Evolutionary conservation across 2,797 vertebrate genomes (phyloP), one percentile per base, ranked within the genome.

Genomic region (Octomys mimax): DNA sequence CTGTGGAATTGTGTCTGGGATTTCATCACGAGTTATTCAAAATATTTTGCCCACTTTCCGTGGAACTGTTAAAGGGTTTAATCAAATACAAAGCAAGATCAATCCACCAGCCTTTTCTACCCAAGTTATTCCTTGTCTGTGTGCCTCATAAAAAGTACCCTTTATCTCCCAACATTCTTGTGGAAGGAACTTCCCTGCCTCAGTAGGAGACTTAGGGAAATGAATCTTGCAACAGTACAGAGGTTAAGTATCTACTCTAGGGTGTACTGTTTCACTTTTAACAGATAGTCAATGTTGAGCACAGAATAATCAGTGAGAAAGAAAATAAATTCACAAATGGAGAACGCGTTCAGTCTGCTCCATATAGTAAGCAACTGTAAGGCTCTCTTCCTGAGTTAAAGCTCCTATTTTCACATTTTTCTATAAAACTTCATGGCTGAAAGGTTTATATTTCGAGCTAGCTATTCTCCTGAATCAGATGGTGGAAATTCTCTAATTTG

Each of bases 401-500:
- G 80, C 39, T 92, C 86, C 71, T 73, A 77, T 61, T 98, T 96
- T 92, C 95, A 79, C 42, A 61, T 92, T 96, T 92, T 97, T 96
- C 95, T 96, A 85, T 49, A 94, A 68, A 39, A 70, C 28, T 84
- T 96, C 59, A 49, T 28, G 82, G 49, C 79, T 33, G 49, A 96
- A 77, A 78, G 75, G 92, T 95, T 96, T 89, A 87, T 73, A 70
- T 88, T 89, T 89, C 93, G 97, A 98, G 89, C 87, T 96, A 96
- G 89, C 42, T 92, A 70, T 96, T 97, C 92, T 84, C 87, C 89
- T 62, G 92, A 97, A 88, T 96, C 90, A 96, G 95, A 31, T 93
- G 79, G 54, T 85, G 66, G 92, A 92, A 96, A 90, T 89, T 92
- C 61, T 88, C 82, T 93, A 91, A 96, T 75, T 95, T 93, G 36